A percentile compares a stretch with the other conserved stretches of the same genome.
Evolutionary conservation across 2,113 vertebrate genomes (phyloP).

Genomic region (Accipiter cooperii): DNA sequence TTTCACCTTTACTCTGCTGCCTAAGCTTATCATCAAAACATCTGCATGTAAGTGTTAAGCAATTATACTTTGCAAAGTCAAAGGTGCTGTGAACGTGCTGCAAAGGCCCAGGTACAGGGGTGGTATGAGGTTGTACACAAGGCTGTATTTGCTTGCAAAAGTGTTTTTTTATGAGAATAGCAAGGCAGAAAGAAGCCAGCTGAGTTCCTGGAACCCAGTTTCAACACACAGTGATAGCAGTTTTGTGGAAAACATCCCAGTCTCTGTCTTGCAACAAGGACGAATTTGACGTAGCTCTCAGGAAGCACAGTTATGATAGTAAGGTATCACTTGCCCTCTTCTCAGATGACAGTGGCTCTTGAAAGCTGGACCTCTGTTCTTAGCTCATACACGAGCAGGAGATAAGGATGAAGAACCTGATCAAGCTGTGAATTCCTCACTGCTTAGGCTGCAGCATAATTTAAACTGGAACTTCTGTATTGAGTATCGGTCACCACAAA

Average conservation of each 20-base stretch:
- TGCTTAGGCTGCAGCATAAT: neutral
- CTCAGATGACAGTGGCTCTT: neutral
- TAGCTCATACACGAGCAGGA: neutral
- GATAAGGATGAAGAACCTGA: neutral
- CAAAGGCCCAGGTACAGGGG: neutral
- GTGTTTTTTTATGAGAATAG: neutral
- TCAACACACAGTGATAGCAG: neutral
- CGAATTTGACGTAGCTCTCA: neutral
- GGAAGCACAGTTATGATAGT: neutral
- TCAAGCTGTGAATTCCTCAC: neutral
- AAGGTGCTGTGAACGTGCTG: neutral
- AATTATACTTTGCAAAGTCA: neutral
- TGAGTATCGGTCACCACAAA: neutral
- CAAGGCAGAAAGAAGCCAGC: neutral
- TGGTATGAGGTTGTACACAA: neutral
- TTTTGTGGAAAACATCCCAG: neutral
- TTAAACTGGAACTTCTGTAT: neutral
- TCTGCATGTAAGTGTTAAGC: neutral
- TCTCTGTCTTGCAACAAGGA: neutral
- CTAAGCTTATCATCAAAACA: neutral
- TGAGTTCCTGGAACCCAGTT: neutral
- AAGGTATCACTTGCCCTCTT: neutral
- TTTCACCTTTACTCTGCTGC: neutral
- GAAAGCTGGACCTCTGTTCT: neutral
- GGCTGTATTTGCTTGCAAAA: neutral